Conservation (phyloP, 2,113 vertebrate species). For the Chauna torquata region DNA sequence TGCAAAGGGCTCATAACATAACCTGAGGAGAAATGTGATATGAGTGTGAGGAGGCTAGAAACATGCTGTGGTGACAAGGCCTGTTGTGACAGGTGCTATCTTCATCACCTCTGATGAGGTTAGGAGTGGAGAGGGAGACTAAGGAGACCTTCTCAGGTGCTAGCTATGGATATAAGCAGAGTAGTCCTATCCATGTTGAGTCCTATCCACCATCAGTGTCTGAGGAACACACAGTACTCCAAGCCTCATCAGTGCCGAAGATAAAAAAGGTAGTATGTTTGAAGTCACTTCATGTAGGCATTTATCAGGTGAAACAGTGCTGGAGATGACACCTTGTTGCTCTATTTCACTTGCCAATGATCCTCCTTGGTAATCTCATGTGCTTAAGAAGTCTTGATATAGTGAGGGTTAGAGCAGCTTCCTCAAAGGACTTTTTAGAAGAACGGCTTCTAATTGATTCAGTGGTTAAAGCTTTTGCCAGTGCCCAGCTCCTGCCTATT, state of each 20-base stretch:
- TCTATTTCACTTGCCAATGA: background rate
- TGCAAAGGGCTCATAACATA: background rate
- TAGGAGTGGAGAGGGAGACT: background rate
- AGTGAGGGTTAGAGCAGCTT: background rate
- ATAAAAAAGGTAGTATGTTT: background rate
- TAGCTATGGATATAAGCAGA: background rate
- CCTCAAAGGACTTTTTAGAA: background rate
- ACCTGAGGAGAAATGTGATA: background rate
- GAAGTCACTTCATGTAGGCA: background rate
- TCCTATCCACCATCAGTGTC: background rate
- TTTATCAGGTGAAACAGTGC: background rate
- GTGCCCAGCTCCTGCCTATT: background rate
- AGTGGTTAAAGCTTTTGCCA: background rate
- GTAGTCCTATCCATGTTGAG: background rate
- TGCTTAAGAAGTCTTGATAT: background rate
- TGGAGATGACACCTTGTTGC: background rate
- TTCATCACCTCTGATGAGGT: background rate
- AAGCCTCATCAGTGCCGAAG: background rate
- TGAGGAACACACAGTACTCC: background rate
- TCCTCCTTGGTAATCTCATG: background rate
- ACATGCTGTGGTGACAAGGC: fast-evolving
- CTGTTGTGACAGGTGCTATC: background rate
- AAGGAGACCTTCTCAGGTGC: background rate
- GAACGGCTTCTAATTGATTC: background rate
- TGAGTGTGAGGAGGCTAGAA: background rate